Conservation (phyloP, 1,140 invertebrate species). For the Megalopta genalis region DNA sequence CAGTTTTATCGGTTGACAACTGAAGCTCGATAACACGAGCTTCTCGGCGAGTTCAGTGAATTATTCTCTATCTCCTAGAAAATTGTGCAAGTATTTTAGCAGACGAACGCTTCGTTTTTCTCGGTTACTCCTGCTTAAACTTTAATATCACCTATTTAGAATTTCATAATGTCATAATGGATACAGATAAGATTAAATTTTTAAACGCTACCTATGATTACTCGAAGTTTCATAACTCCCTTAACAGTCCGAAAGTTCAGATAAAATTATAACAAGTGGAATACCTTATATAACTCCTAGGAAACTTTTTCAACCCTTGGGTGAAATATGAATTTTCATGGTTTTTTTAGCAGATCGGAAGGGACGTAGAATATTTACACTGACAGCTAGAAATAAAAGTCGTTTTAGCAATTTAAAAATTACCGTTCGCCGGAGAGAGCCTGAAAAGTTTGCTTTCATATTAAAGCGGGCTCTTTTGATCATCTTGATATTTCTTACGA, state of each 20-base stretch:
- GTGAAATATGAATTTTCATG: neutral
- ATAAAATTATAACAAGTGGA: neutral
- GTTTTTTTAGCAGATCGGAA: neutral
- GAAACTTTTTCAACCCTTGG: neutral
- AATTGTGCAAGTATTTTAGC: too few relatives aligned
- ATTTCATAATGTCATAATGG: slow-evolving; percentile 13
- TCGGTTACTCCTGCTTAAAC: neutral
- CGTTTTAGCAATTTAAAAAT: too few relatives aligned
- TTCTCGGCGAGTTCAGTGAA: too few relatives aligned
- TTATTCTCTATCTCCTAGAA: too few relatives aligned
- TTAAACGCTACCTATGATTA: neutral
- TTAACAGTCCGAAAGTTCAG: neutral
- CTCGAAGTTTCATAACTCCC: neutral
- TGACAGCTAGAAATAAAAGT: too few relatives aligned
- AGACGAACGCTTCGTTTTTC: neutral
- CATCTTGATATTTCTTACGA: too few relatives aligned
- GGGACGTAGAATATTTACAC: too few relatives aligned
- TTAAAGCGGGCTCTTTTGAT: too few relatives aligned
- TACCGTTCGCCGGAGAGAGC: too few relatives aligned
- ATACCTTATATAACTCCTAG: neutral
- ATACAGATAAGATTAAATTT: neutral
- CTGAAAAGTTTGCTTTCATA: too few relatives aligned
- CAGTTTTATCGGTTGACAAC: too few relatives aligned
- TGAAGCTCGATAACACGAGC: too few relatives aligned
- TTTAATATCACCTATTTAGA: neutral